Evolutionary conservation across 2,888 invertebrate genomes (phyloP).

Genomic region (Oxytorus armatus): DNA sequence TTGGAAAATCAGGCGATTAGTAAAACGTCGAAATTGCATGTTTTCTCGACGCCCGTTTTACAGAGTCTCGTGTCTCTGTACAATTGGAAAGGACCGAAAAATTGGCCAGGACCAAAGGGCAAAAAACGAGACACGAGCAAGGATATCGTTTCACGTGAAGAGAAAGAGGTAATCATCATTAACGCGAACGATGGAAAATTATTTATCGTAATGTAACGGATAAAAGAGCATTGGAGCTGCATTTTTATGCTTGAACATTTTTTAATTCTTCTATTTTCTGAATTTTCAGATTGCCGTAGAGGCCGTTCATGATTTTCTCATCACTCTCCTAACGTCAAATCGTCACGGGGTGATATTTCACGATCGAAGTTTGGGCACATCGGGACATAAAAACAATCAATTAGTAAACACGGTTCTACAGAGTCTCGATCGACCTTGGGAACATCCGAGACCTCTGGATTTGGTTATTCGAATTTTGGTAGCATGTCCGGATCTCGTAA

Average conservation of each 20-base stretch:
- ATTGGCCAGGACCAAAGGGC: conserved; percentile 80
- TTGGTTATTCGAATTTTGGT: conserved; percentile 88
- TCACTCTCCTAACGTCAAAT: conserved; percentile 90
- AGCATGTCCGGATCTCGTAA: conserved; percentile 90
- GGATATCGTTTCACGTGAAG: conserved; percentile 79
- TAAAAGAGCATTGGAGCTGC: too few species aligned
- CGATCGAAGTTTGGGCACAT: conserved; percentile 88
- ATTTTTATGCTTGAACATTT: neutral
- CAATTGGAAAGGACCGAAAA: conserved; percentile 90
- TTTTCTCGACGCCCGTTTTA: conserved; percentile 89
- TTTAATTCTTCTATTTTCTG: conserved; percentile 10
- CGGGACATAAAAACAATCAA: conserved; percentile 87
- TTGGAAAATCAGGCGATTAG: conserved; percentile 88
- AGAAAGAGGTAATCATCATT: conserved; percentile 81
- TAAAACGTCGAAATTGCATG: conserved; percentile 90
- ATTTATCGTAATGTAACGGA: too few species aligned
- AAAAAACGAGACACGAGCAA: conserved; percentile 81
- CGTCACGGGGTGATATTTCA: conserved; percentile 92
- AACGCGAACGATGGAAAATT: too few species aligned
- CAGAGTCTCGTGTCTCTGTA: conserved; percentile 89
- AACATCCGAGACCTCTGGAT: conserved; percentile 88
- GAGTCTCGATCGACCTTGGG: conserved; percentile 89
- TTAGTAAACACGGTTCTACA: conserved; percentile 88
- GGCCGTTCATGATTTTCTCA: conserved; percentile 89
- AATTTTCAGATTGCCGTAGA: conserved; percentile 85